Evolutionary conservation across 1,140 invertebrate species (phyloP), one percentile per base, ranked within the genome.

Genomic region (Diorhabda elongata): DNA sequence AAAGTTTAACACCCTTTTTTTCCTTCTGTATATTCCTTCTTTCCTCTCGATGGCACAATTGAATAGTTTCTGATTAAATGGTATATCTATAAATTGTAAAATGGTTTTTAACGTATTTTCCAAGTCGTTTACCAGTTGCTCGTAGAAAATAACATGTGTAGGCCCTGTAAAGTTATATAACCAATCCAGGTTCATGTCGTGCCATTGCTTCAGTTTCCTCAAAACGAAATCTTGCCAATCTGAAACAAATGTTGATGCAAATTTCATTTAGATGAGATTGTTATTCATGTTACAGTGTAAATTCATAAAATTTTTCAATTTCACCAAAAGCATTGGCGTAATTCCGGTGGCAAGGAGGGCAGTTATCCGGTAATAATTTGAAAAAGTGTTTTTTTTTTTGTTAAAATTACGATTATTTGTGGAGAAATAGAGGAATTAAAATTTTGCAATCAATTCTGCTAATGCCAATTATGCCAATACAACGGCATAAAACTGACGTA

Each of bases 161-260:
- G 87, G 87, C 44, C 90, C 89, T 2, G 85, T 84, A 76, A 91
- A 92, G 70, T 88, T 87, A 11, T 84, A 81, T 41, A 91, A 81
- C 91, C 91, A 92, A 71, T 87, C 84, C 2, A 87, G 76, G 76
- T 91, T 89, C 43, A 89, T 86, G 9, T 86, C 80, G 79, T 87
- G 86, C 90, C 90, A 92, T 2, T 83, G 81, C 52, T 81, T 76
- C n/a, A 90, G 79, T 75, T 91, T 90, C n/a, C 85, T 85, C 8
- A 79, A 80, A 5, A 91, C 90, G 80, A 91, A 91, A 58, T 86
- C 84, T 47, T 85, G 82, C 91, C 91, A 92, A 79, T 89, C 91
- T 92, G 77, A 9, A 79, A 75, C 3, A 52, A 4, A n/a, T 26
- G 26, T 26, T 26, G 26, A 26, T 26, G 26, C 26, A 26, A 26